phyloP scores from a whole-genome alignment of 2,888 invertebrate genomes.

The Caenorhabditis uteleia region DNA sequence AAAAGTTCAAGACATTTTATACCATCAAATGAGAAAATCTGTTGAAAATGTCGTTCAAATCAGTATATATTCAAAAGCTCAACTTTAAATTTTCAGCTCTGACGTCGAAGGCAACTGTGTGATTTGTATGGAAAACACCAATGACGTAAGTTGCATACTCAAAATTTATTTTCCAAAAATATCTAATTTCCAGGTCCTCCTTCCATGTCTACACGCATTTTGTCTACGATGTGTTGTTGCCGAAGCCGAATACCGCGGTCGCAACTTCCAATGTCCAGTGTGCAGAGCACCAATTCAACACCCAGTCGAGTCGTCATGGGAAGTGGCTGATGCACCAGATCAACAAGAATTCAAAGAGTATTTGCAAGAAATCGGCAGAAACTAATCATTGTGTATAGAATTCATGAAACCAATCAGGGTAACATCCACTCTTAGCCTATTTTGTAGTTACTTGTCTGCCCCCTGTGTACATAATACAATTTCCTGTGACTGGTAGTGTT shows the following conservation, averaged over 20 bases:
- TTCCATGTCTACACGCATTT: constrained; percentile 49
- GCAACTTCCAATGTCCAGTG: constrained; percentile 44
- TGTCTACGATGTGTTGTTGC: constrained; percentile 40
- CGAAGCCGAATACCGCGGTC: constrained; percentile 36
- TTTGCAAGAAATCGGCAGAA: constrained; percentile 16
- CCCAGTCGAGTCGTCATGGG: constrained; percentile 47
- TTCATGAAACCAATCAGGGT: no score
- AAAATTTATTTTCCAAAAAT: neutral
- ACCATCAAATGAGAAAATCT: no score
- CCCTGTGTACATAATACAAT: no score
- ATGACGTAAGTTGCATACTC: constrained; percentile 30
- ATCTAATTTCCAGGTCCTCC: constrained; percentile 29
- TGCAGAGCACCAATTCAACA: constrained; percentile 34
- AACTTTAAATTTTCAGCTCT: constrained; percentile 25
- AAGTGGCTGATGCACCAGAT: constrained; percentile 42
- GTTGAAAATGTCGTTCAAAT: no score
- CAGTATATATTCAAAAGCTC: neutral
- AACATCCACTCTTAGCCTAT: no score
- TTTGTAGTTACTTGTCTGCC: no score
- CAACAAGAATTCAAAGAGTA: constrained; percentile 41
- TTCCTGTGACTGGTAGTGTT: no score
- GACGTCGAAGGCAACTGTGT: constrained; percentile 45
- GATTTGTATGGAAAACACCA: constrained; percentile 48
- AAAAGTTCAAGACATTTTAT: no score
- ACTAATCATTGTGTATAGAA: no score